Evolutionary conservation across 2,113 vertebrate species (phyloP).

Genomic region (Ochotona curzoniae): DNA sequence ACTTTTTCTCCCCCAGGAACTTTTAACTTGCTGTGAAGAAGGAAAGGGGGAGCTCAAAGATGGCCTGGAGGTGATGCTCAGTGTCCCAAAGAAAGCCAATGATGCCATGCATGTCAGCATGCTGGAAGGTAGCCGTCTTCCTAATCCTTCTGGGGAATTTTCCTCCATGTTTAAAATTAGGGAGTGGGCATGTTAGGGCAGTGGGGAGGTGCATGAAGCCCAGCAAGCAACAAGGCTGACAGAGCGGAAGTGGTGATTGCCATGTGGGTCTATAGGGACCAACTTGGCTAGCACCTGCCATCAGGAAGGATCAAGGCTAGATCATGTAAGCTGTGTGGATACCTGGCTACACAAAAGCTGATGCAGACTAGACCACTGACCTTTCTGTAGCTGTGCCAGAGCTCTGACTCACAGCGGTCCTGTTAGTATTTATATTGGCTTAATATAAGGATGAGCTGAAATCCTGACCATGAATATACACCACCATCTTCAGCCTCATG

Average conservation of each 20-base stretch:
- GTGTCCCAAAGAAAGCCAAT: slow-evolving; percentile 98
- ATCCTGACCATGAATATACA: neutral
- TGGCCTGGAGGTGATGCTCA: slow-evolving; percentile 98
- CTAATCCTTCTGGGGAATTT: neutral
- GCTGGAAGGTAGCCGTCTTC: slow-evolving; percentile 92
- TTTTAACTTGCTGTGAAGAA: slow-evolving; percentile 98
- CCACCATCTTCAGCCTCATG: neutral
- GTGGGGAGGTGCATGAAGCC: neutral
- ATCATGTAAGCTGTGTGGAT: neutral
- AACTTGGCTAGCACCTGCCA: neutral
- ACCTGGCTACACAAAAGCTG: neutral
- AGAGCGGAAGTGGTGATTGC: neutral
- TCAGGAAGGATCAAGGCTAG: neutral
- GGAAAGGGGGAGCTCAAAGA: slow-evolving; percentile 99
- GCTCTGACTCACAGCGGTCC: neutral
- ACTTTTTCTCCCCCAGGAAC: slow-evolving; percentile 88
- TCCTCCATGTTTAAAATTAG: neutral
- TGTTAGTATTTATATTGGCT: neutral
- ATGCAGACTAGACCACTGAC: neutral
- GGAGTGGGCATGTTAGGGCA: neutral
- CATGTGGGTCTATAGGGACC: neutral
- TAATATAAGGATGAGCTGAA: neutral
- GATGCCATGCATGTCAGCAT: slow-evolving; percentile 99
- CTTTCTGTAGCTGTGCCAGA: neutral
- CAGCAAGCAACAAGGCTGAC: neutral